A percentile compares a stretch with the other conserved stretches of the same genome.
Conservation (phyloP, 2,797 vertebrate species). For the Denticeps clupeoides region DNA sequence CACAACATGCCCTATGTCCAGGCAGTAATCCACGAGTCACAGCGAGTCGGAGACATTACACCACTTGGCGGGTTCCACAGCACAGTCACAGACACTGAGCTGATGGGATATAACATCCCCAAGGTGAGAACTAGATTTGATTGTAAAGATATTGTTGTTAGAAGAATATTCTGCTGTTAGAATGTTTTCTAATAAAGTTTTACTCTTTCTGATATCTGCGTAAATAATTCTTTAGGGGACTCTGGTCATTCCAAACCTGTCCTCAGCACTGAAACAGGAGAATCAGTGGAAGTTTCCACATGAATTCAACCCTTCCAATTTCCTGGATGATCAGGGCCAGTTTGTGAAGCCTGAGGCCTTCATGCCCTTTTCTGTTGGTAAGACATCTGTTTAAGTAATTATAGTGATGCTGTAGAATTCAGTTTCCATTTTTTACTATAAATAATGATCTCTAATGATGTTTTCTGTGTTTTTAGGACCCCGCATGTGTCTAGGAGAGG, state of each 20-base stretch:
- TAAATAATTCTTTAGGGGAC: constrained; percentile 24
- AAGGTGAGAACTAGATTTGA: too few relatives aligned
- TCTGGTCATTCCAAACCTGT: constrained; percentile 21
- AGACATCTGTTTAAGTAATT: too few relatives aligned
- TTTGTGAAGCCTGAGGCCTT: constrained; percentile 27
- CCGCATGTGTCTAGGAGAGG: too few relatives aligned
- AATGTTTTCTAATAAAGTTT: not conserved
- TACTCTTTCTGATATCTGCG: not conserved
- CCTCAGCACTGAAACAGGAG: constrained; percentile 24
- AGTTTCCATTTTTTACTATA: too few relatives aligned
- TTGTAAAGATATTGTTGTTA: not conserved
- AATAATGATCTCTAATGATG: too few relatives aligned
- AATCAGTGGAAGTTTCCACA: constrained; percentile 22
- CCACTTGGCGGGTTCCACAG: constrained; percentile 57
- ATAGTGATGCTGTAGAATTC: too few relatives aligned
- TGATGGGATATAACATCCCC: constrained; percentile 62
- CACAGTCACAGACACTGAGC: constrained; percentile 50
- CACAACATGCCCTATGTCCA: constrained; percentile 50
- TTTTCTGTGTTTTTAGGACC: too few relatives aligned
- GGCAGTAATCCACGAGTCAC: constrained; percentile 60
- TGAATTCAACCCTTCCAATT: constrained; percentile 26
- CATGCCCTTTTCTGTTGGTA: constrained; percentile 25
- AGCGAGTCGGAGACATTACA: constrained; percentile 49
- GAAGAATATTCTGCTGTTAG: too few relatives aligned
- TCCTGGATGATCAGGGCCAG: constrained; percentile 16